Conservation (phyloP, 2,888 invertebrate species). For the Drosophila sordidula region DNA sequence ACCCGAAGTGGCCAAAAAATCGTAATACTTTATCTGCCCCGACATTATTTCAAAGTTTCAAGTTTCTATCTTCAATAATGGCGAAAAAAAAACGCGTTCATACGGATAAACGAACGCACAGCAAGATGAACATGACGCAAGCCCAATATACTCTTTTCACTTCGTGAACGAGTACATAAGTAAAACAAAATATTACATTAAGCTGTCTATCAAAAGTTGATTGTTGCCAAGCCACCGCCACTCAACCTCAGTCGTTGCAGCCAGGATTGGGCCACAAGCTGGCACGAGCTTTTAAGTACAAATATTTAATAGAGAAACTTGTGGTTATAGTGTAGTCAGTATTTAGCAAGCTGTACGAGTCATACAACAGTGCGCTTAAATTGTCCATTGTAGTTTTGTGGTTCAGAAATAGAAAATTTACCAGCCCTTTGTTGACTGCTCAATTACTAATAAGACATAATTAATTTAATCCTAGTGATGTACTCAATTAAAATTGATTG, state of each 20-base stretch:
- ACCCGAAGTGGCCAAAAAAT: too few relatives aligned
- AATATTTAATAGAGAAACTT: constrained; percentile 5
- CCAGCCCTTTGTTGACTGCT: constrained; percentile 12
- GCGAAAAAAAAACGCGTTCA: too few relatives aligned
- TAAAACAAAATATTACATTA: constrained; percentile 19
- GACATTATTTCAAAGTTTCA: too few relatives aligned
- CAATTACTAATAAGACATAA: constrained; percentile 49
- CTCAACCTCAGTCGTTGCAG: not conserved
- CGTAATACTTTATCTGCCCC: too few relatives aligned
- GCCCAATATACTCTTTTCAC: too few relatives aligned
- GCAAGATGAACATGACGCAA: too few relatives aligned
- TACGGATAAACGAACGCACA: too few relatives aligned
- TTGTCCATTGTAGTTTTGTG: not conserved
- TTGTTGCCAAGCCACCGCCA: constrained; percentile 10
- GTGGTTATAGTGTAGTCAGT: not conserved
- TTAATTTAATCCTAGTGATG: constrained; percentile 52
- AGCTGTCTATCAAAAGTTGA: constrained; percentile 59
- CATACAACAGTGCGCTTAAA: not conserved
- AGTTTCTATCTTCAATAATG: too few relatives aligned
- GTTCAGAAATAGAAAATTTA: not conserved
- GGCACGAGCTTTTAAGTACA: not conserved
- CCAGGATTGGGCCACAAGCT: constrained; percentile 10
- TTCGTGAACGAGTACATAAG: not conserved
- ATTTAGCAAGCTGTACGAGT: not conserved
- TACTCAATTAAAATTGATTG: constrained; percentile 56